Conservation (phyloP, 2,888 invertebrate genomes). For the Phania funesta region DNA sequence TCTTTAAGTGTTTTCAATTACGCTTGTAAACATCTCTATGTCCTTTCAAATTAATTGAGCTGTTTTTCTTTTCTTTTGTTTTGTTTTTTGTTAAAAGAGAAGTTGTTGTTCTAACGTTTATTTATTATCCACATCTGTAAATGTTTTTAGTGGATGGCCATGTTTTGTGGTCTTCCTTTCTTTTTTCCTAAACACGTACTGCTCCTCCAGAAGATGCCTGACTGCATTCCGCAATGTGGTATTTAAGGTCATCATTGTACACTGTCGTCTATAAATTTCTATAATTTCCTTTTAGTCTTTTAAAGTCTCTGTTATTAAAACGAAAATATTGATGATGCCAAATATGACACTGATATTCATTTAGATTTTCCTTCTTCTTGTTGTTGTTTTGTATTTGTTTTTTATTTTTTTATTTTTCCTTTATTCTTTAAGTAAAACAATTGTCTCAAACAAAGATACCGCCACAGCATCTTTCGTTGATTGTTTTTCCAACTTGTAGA, state of each 20-base stretch:
- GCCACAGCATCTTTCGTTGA: constrained; percentile 22
- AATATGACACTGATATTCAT: constrained; percentile 63
- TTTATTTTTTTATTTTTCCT: constrained; percentile 19
- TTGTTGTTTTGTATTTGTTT: constrained; percentile 2
- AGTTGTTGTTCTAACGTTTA: constrained; percentile 16
- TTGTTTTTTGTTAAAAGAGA: not conserved
- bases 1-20: constrained; percentile 26
- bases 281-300: constrained; percentile 10
- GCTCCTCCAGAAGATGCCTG: not conserved
- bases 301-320: constrained; percentile 40
- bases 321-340: constrained; percentile 36
- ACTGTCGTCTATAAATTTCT: constrained; percentile 28
- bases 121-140: constrained; percentile 11
- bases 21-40: not conserved
- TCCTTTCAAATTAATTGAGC: constrained; percentile 52
- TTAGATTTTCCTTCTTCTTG: constrained; percentile 26
- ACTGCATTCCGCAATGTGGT: constrained; percentile 14
- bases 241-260: constrained; percentile 21
- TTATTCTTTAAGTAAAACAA: constrained; percentile 55
- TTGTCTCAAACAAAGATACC: constrained; percentile 62
- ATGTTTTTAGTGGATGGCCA: constrained; percentile 36
- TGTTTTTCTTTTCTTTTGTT: constrained; percentile 45
- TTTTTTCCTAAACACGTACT: constrained; percentile 18
- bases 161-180: constrained; percentile 41
- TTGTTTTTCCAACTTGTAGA: constrained; percentile 47